phyloP scores from a whole-genome alignment of 2,888 invertebrate species.

The Pristionchus arcanus region DNA sequence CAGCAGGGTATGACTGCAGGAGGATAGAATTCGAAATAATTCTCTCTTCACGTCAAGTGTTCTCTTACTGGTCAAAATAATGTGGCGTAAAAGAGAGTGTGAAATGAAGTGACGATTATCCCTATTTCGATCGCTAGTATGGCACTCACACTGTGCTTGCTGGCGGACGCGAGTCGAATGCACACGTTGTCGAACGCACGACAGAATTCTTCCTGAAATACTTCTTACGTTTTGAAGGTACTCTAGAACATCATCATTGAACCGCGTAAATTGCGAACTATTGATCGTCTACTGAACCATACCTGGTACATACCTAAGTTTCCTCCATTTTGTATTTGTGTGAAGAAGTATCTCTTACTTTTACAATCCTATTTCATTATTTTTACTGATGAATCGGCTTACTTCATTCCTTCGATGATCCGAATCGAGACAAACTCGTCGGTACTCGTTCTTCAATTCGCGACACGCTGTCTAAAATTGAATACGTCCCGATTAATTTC shows the following conservation, averaged over 20 bases:
- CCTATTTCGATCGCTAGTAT: too few species aligned
- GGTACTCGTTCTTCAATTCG: slow-evolving; percentile 69
- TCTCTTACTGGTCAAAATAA: too few species aligned
- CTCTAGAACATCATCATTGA: background rate
- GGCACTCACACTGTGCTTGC: slow-evolving; percentile 21
- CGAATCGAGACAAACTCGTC: slow-evolving; percentile 62
- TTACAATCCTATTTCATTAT: background rate
- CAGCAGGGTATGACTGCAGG: too few species aligned
- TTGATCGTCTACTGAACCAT: background rate
- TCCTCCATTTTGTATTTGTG: too few species aligned
- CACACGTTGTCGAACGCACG: slow-evolving; percentile 75
- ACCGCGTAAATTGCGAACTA: background rate
- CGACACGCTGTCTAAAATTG: slow-evolving; percentile 67
- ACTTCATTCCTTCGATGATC: slow-evolving; percentile 58
- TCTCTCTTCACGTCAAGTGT: too few species aligned
- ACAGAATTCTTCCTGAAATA: slow-evolving; percentile 63
- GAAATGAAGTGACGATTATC: too few species aligned
- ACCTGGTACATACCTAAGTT: too few species aligned
- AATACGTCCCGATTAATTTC: background rate
- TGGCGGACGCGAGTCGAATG: slow-evolving; percentile 62
- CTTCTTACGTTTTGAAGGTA: background rate
- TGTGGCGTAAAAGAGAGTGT: too few species aligned
- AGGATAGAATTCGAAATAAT: too few species aligned
- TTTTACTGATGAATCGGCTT: background rate
- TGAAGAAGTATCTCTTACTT: too few species aligned